A percentile compares a stretch with the other conserved stretches of the same genome.
These are phyloP conservation scores for Xestia ashworthii DNA, from an alignment of 2,888 invertebrate species.

Conservation along the genomic window DNA sequence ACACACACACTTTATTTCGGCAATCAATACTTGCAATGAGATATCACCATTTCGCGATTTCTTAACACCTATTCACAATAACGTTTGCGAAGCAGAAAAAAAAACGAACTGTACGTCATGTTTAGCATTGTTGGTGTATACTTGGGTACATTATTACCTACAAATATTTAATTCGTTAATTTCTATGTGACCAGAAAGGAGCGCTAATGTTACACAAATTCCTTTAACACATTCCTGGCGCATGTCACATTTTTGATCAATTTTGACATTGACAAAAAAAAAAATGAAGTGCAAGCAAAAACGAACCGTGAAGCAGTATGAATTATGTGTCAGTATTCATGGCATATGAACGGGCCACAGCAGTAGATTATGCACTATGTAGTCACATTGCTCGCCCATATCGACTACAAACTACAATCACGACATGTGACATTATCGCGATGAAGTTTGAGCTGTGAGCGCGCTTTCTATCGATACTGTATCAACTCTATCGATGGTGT, in stretches of 20 bases:
- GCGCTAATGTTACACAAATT: neutral
- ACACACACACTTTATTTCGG: constrained; percentile 15
- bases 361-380: neutral
- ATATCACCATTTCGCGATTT: constrained; percentile 18
- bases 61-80: constrained; percentile 19
- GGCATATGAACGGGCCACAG: neutral
- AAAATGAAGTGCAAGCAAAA: neutral
- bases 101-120: neutral
- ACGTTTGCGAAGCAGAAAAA: neutral
- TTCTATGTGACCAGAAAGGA: neutral
- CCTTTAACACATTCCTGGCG: neutral
- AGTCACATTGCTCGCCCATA: neutral
- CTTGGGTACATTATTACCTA: too few relatives aligned
- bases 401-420: constrained; percentile 39
- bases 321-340: neutral
- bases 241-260: neutral
- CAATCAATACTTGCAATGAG: constrained; percentile 46
- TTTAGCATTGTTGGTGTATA: too few relatives aligned
- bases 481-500: constrained; percentile 26
- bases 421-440: constrained; percentile 45
- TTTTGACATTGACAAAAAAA: too few relatives aligned
- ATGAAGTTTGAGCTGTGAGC: constrained; percentile 35
- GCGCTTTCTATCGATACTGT: constrained; percentile 30
- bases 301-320: neutral
- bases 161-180: neutral